A percentile compares a stretch with the other conserved stretches of the same genome.
phyloP scores from a whole-genome alignment of 2,888 invertebrate species.

The Catocala nupta region DNA sequence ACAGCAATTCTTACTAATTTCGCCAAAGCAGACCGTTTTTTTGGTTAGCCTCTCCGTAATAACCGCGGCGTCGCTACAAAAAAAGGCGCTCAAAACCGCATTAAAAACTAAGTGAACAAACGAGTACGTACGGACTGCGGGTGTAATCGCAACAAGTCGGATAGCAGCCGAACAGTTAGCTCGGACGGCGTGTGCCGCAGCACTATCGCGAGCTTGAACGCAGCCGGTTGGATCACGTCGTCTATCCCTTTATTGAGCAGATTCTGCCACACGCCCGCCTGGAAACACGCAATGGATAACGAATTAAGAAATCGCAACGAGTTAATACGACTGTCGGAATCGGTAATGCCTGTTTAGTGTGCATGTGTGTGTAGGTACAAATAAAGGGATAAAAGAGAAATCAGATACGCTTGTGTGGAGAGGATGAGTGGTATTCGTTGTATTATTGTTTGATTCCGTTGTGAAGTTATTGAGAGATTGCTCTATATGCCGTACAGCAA shows the following conservation, averaged over 20 bases:
- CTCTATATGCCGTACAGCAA: neutral
- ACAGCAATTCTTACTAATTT: too few relatives aligned
- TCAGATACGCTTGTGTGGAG: conserved; percentile 4
- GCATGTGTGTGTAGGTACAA: conserved; percentile 4
- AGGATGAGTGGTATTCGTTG: neutral
- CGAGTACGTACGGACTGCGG: conserved; percentile 71
- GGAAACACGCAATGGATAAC: conserved; percentile 38
- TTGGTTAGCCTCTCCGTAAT: too few relatives aligned
- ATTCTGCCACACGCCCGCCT: conserved; percentile 80
- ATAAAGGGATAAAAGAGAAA: conserved; percentile 5
- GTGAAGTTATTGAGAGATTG: conserved; percentile 3
- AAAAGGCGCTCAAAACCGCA: too few relatives aligned
- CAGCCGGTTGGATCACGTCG: conserved; percentile 77
- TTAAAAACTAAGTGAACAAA: neutral
- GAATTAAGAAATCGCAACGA: conserved; percentile 4
- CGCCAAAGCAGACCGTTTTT: too few relatives aligned
- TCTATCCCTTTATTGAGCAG: conserved; percentile 70
- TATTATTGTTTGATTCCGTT: neutral
- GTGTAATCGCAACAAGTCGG: conserved; percentile 71
- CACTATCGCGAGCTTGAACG: conserved; percentile 78
- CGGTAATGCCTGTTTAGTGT: conserved; percentile 10
- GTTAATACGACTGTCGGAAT: neutral
- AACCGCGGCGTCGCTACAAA: too few relatives aligned
- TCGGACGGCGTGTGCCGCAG: conserved; percentile 78
- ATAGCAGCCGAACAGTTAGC: conserved; percentile 65